Percentiles rank a stretch among this genome's conserved stretches.
Evolutionary conservation across 2,797 vertebrate species (phyloP).

Genomic region (Carapus acus): DNA sequence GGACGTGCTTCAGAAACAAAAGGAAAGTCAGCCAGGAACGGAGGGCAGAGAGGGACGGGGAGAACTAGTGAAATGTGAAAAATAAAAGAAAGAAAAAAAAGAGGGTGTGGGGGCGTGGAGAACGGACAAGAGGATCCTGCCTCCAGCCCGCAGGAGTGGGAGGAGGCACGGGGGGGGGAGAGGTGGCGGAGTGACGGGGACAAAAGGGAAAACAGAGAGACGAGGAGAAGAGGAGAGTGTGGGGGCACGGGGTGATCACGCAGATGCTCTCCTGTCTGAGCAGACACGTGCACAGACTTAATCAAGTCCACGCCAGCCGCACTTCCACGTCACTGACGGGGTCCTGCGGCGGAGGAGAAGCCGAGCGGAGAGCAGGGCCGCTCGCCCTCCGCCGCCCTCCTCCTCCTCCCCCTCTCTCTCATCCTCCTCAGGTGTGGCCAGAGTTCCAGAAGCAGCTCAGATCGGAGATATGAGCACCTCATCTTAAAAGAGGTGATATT

Average conservation of each 20-base stretch:
- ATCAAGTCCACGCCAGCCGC: constrained; percentile 74
- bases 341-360: constrained; percentile 71
- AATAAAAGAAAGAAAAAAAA: constrained; percentile 46
- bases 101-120: constrained; percentile 2
- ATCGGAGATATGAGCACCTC: constrained; percentile 45
- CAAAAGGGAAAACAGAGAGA: constrained; percentile 7
- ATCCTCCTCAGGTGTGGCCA: constrained; percentile 40
- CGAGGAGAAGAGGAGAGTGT: constrained; percentile 44
- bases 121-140: constrained; percentile 14
- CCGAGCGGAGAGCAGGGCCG: constrained; percentile 61
- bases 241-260: constrained; percentile 65
- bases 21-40: constrained; percentile 55
- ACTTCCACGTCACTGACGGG: constrained; percentile 72
- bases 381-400: constrained; percentile 27
- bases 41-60: constrained; percentile 30
- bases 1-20: constrained; percentile 50
- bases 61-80: constrained; percentile 35
- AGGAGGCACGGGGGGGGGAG: constrained; percentile 14
- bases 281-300: constrained; percentile 76
- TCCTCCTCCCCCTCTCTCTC: constrained; percentile 21
- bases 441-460: constrained; percentile 61
- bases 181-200: constrained; percentile 6
- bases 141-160: constrained; percentile 29
- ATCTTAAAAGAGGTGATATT: constrained; percentile 60
- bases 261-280: constrained; percentile 69